Base-by-base conservation (phyloP, 1,140 invertebrate genomes). In the Ephestia elutella region DNA sequence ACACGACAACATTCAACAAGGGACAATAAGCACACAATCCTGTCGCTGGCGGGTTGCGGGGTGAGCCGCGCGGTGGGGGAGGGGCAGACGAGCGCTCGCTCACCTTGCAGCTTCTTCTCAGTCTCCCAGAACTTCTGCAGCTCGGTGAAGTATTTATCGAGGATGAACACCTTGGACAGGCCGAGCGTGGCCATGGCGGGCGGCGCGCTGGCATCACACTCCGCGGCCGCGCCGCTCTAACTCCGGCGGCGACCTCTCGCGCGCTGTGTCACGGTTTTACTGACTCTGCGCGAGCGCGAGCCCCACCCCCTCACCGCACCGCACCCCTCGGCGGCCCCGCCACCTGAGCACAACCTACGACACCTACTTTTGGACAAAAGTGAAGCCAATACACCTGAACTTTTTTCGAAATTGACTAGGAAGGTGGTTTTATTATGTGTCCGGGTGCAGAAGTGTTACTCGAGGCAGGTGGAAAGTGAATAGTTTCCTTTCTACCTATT, bases 91-190 rank as follows among this genome's bases (percentile, higher is more conserved):
- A 59, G 56, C 58, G 85, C 87, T 89, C 93, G 85, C 87, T 89
- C 93, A 97, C 96, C 96, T 96, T 97, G 96, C 70, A 97, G 91
- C 90, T 97, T 97, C 89, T 96, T 96, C 89, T 97, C 96, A 56
- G 96, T 97, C 90, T 98, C 96, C 96, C 96, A 97, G 90, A 97
- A 97, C 90, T 97, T 97, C 86, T 97, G 96, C 86, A 97, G 91
- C 90, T 97, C 96, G 63, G 95, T 97, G 87, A 98, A 98, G 89
- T 98, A 98, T 89, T 97, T 98, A 93, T 98, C 96, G 91, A 98
- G 92, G 87, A 98, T 97, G 92, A 97, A 98, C 86, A 97, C 96
- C 92, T 98, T 98, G 77, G 95, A 96, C 66, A 97, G 93, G 90
- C 96, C 96, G 88, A 97, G 91, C 82, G 96, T 96, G 92, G 95